phyloP scores from a whole-genome alignment of 2,113 vertebrate species.

The Spea bombifrons region DNA sequence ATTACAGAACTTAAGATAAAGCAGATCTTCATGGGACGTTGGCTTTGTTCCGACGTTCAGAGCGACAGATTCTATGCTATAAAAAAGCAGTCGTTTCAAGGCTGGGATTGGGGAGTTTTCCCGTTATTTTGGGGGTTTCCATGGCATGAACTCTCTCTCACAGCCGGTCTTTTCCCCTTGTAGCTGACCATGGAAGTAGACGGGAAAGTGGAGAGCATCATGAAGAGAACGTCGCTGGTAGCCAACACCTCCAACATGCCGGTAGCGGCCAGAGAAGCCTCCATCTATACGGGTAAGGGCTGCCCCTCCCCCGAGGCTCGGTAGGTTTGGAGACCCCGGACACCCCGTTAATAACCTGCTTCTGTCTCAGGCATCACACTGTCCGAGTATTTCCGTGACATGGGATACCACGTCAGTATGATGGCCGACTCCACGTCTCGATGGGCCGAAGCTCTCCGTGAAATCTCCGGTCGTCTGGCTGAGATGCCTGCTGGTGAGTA shows the following conservation, averaged over 20 bases:
- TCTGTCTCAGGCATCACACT: slow-evolving; percentile 84
- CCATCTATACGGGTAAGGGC: slow-evolving; percentile 91
- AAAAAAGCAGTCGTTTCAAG: too few relatives aligned
- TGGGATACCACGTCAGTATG: slow-evolving; percentile 98
- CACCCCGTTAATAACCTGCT: slow-evolving; percentile 14
- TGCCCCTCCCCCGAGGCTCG: not conserved
- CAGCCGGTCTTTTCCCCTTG: not conserved
- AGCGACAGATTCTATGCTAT: too few relatives aligned
- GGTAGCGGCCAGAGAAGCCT: slow-evolving; percentile 95
- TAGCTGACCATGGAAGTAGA: slow-evolving; percentile 97
- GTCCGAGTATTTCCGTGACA: slow-evolving; percentile 96
- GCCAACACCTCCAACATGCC: slow-evolving; percentile 99
- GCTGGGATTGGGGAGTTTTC: too few relatives aligned
- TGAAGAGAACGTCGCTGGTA: slow-evolving; percentile 97
- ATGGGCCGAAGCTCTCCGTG: slow-evolving; percentile 95
- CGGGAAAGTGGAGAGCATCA: slow-evolving; percentile 93
- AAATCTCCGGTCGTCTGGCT: slow-evolving; percentile 94
- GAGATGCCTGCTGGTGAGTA: slow-evolving; percentile 95
- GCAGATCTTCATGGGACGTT: too few relatives aligned
- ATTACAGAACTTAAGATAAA: too few relatives aligned
- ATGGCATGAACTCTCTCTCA: too few relatives aligned
- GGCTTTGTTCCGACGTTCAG: too few relatives aligned
- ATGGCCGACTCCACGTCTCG: slow-evolving; percentile 98
- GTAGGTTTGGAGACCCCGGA: not conserved
- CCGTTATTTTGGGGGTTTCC: too few relatives aligned